Evolutionary conservation across 2,113 vertebrate species (phyloP), one percentile per base, ranked within the genome.

Genomic region (Tychaedon coryphoeus): DNA sequence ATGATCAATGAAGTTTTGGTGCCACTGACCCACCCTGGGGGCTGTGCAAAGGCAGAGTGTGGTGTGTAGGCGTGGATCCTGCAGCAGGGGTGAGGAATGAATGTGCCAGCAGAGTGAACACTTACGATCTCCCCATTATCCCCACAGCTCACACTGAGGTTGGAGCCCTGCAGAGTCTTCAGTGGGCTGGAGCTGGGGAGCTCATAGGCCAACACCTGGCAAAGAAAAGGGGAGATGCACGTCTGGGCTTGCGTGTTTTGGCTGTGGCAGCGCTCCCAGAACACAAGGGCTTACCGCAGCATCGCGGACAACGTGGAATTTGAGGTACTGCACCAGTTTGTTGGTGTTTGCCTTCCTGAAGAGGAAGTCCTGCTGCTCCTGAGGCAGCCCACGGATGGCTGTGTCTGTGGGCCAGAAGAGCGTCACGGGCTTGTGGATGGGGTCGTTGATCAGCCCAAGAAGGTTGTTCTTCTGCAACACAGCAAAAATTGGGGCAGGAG

Each of bases 401-500:
- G 13, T 20, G 53, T 99, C 99, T 2, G 98, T 98, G 18, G 99
- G 99, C 98, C 98, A 97, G 97, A 99, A 99, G 85, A 99, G 29
- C 0, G 99, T 99, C 86, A 99, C 86, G 0, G 99, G 99, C 31
- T 97, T 98, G 95, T 99, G 97, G 12, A 98, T 64, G 7, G 78
- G 95, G 31, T 99, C 96, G 0, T 96, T 96, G 94, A 99, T 89
- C 75, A 98, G 28, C 14, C 97, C 95, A 40, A 98, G 91, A 82
- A 99, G 89, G 22, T 98, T 98, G 3, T 98, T 97, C n/a, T 98
- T 98, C 99, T 99, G 97, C 20, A 98, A 97, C 58, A 87, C 18
- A 90, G 14, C 86, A 77, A 66, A 51, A 69, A 33, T 17, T 8
- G 22, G 5, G 7, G 20, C 1, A 1, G 38, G 13, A 31, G 34